Base-by-base conservation (phyloP, 2,797 vertebrate species). In the Petrocephalus sullivani region DNA sequence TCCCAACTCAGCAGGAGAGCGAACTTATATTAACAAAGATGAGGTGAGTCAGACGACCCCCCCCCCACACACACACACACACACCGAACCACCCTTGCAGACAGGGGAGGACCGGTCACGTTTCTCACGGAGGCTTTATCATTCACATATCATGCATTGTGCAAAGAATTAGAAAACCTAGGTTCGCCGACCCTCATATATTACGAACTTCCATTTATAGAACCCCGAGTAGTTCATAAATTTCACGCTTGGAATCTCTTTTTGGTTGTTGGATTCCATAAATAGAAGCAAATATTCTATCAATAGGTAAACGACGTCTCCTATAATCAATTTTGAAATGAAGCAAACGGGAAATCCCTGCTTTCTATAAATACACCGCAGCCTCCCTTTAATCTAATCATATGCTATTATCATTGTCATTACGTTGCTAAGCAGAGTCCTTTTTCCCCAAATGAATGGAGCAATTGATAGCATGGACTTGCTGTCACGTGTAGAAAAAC, bases 21-120 rank as follows among this genome's bases (percentile, higher is more conserved):
- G 81, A 83, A 51, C 51, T 83, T 83, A 83, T 83, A 83, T 51
- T 83, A 83, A 46, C 78, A 46, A 83, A 83, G 49, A 49, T 83
- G 49, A 49, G 46, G 7, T 53, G 49, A 46, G 78, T 83, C 78
- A 83, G 78, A 53, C 41, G 16, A 10, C 78, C n/a, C 3, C 46
- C 33, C 6, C 53, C 53, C 33, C 28, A 56, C 54, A 56, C 54
- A 56, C 54, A 56, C 16, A 78, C 41, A 71, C 61, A 67, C 71
- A 41, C 37, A 2, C 14, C 16, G 33, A 41, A 78, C 37, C 71
- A 78, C 6, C 71, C 71, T 78, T 78, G 71, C 41, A 19, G 71
- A n/a, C 71, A n/a, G 33, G 37, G 4, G 16, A 78, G 19, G 7
- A 78, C 2, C 71, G 16, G 71, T 46, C 71, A 78, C 71, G 37